Evolutionary conservation across 2,888 invertebrate species (phyloP).

Genomic region (Bursaphelenchus okinawaensis): DNA sequence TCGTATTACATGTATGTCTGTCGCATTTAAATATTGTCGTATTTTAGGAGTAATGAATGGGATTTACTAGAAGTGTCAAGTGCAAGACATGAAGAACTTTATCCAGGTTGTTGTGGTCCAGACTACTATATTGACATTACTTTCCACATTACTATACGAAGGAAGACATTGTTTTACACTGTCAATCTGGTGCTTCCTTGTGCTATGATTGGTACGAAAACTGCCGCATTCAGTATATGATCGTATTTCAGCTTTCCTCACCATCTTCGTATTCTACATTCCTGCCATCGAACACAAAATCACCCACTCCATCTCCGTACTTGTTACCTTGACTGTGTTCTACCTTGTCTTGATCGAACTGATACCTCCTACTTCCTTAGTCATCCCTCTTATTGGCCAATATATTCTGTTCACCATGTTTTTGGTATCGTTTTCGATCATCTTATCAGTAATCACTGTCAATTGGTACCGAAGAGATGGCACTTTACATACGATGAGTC

Average conservation of each 20-base stretch:
- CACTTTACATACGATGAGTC: not conserved
- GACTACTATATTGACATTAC: conserved; percentile 54
- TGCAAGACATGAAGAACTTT: conserved; percentile 43
- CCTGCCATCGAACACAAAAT: conserved; percentile 77
- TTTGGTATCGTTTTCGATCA: conserved; percentile 74
- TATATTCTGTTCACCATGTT: conserved; percentile 97
- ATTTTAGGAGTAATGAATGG: conserved; percentile 41
- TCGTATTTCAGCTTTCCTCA: conserved; percentile 65
- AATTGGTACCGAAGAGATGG: conserved; percentile 73
- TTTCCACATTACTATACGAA: conserved; percentile 40
- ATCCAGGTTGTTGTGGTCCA: conserved; percentile 51
- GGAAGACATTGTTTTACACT: conserved; percentile 54
- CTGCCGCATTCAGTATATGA: too few species aligned
- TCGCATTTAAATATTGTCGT: not conserved
- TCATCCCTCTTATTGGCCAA: conserved; percentile 82
- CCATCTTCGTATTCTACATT: conserved; percentile 52
- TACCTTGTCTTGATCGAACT: conserved; percentile 94
- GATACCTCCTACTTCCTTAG: conserved; percentile 92
- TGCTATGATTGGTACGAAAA: conserved; percentile 37
- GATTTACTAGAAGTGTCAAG: conserved; percentile 48
- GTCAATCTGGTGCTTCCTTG: conserved; percentile 43
- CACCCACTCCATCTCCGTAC: conserved; percentile 86
- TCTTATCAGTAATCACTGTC: conserved; percentile 88
- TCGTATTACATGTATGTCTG: conserved; percentile 36
- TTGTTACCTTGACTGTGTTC: conserved; percentile 96